phyloP scores from a whole-genome alignment of 2,888 invertebrate species.

The Resseliella maxima region DNA sequence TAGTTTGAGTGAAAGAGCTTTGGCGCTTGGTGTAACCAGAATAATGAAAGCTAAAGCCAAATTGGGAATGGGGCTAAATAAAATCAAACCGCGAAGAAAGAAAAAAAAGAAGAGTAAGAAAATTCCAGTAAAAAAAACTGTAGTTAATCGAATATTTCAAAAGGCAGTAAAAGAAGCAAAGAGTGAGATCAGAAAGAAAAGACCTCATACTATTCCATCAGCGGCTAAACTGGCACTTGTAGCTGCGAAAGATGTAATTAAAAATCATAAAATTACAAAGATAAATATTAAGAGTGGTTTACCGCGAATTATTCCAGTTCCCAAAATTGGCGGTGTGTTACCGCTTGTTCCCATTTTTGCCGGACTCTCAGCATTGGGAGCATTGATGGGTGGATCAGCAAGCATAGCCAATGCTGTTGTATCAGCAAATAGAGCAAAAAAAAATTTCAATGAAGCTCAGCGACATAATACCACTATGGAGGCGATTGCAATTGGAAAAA shows the following conservation, averaged over 20 bases:
- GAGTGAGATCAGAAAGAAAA: background rate
- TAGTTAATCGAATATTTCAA: slow-evolving; percentile 56
- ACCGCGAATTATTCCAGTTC: slow-evolving; percentile 62
- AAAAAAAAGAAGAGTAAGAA: slow-evolving; percentile 24
- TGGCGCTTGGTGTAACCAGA: slow-evolving; percentile 61
- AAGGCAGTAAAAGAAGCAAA: background rate
- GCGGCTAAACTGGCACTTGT: slow-evolving; percentile 59
- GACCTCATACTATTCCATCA: slow-evolving; percentile 57
- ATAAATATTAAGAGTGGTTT: background rate
- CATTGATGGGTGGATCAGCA: slow-evolving; percentile 64
- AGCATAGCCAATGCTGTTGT: slow-evolving; percentile 64
- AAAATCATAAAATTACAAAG: background rate
- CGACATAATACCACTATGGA: slow-evolving; percentile 65
- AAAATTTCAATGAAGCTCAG: slow-evolving; percentile 62
- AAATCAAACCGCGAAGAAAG: background rate
- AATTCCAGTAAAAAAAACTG: slow-evolving; percentile 57
- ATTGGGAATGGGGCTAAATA: slow-evolving; percentile 61
- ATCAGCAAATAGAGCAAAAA: slow-evolving; percentile 62
- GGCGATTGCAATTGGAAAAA: slow-evolving; percentile 63
- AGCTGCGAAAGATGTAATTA: slow-evolving; percentile 56
- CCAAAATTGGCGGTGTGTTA: slow-evolving; percentile 63
- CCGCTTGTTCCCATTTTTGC: slow-evolving; percentile 64
- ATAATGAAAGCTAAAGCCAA: slow-evolving; percentile 63
- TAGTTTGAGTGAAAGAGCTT: slow-evolving; percentile 62
- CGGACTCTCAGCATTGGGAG: slow-evolving; percentile 63